These are phyloP conservation scores for Narcine bancroftii DNA, from an alignment of 2,113 vertebrate genomes.

Conservation along the genomic window DNA sequence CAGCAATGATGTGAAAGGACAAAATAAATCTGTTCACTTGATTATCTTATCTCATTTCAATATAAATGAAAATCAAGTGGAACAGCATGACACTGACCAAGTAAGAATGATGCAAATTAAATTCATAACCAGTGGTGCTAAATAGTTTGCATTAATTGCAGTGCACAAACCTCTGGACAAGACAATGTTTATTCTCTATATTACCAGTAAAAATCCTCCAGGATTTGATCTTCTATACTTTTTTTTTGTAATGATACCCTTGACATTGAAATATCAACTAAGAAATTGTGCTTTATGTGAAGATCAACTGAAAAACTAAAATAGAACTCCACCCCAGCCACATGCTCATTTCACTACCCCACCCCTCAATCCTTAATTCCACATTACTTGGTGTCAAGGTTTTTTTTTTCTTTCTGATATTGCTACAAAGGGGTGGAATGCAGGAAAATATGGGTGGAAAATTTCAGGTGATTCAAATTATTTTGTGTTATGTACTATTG, in stretches of 20 bases:
- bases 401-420: not conserved
- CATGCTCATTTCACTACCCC: no score
- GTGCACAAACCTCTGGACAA: not conserved
- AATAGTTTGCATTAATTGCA: not conserved
- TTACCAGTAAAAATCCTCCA: not conserved
- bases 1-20: not conserved
- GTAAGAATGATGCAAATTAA: not conserved
- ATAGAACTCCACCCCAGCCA: not conserved
- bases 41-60: constrained; percentile 11
- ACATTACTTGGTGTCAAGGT: no score
- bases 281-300: not conserved
- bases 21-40: not conserved
- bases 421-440: not conserved
- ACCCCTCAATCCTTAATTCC: no score
- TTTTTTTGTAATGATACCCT: not conserved
- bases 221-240: no score
- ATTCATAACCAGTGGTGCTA: not conserved
- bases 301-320: not conserved
- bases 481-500: not conserved
- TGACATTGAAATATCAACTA: not conserved
- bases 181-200: not conserved
- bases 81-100: not conserved
- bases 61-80: not conserved
- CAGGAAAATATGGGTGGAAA: not conserved
- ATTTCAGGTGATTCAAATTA: not conserved